phyloP scores from a whole-genome alignment of 2,797 vertebrate species.

The Microctenopoma stevenorrisi region DNA sequence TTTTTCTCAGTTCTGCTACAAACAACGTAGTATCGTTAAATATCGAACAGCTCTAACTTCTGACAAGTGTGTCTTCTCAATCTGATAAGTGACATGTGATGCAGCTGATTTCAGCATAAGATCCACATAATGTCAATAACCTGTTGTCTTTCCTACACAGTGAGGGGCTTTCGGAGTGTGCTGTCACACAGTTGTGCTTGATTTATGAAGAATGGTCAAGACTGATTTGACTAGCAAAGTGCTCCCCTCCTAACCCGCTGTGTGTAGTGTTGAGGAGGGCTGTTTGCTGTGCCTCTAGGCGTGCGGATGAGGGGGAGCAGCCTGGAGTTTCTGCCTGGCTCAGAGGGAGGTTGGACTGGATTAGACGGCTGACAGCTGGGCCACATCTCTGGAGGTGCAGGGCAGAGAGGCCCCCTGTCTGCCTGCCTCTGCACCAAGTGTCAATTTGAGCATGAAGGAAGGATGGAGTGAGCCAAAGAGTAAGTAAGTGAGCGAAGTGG shows the following conservation, averaged over 20 bases:
- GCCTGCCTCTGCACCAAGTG: slow-evolving; percentile 83
- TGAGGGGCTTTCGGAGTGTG: slow-evolving; percentile 20
- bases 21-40: background rate
- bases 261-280: slow-evolving; percentile 64
- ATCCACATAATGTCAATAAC: slow-evolving; percentile 15
- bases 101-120: background rate
- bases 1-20: background rate
- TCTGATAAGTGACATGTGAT: background rate
- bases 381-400: slow-evolving; percentile 83
- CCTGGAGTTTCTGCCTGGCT: slow-evolving; percentile 78
- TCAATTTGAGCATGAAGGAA: slow-evolving; percentile 85
- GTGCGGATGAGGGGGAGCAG: slow-evolving; percentile 74
- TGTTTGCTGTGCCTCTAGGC: slow-evolving; percentile 75
- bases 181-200: slow-evolving; percentile 42
- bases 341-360: slow-evolving; percentile 84
- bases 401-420: slow-evolving; percentile 80
- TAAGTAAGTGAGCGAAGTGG: slow-evolving; percentile 79
- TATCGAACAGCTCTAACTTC: background rate
- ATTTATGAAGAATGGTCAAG: slow-evolving; percentile 70
- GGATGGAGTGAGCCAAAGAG: slow-evolving; percentile 80
- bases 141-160: slow-evolving; percentile 36
- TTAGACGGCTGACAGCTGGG: slow-evolving; percentile 87
- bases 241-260: slow-evolving; percentile 62
- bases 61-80: background rate
- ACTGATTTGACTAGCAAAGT: slow-evolving; percentile 76